Base-by-base conservation (phyloP, 2,888 invertebrate genomes). In the Aleiodes testaceus region DNA sequence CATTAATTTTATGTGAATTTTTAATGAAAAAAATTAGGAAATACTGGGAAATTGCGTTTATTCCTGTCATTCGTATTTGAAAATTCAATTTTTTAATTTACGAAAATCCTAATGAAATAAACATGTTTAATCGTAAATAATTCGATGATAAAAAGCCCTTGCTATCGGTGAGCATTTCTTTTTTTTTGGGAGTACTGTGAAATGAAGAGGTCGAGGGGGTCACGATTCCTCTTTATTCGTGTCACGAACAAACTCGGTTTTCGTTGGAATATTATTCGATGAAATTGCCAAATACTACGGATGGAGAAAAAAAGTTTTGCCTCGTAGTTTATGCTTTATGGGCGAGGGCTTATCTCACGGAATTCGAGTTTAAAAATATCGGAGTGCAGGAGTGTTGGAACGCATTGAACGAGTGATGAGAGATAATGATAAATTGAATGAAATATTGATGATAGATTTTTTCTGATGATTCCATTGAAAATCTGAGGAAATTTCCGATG, bases 31-130 rank as follows among this genome's bases (percentile, higher is more conserved):
- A 36, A 36, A 0, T 2, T 6, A 36, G 1, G 6, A 36, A 36
- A 36, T 6, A 74, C 74, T 74, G 72, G 72, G 66, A 20, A 67
- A 50, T 72, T 63, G 81, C 72, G 75, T 61, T 30, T 64, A 47
- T 66, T 44, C 45, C 67, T 82, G 81, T 82, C 82, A 55, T 77
- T 22, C 45, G 42, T 66, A 69, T 69, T 81, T 82, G 67, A 75
- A 74, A 74, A 53, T 6, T 18, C 11, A 11, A 44, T 61, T 14
- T n/a, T 12, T 16, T 55, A 1, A n/a, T n/a, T n/a, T n/a, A n/a
- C n/a, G 5, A 16, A 75, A 70, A 6, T n/a, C 5, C 20, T 22
- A 22, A 26, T 66, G 73, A 72, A 73, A 71, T 72, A 77, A 74
- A 79, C 75, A 79, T 72, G 79, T 78, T 80, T 36, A 74, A 78